Evolutionary conservation across 1,140 invertebrate species (phyloP), one percentile per base, ranked within the genome.

Genomic region (Drosophila sturtevanti): DNA sequence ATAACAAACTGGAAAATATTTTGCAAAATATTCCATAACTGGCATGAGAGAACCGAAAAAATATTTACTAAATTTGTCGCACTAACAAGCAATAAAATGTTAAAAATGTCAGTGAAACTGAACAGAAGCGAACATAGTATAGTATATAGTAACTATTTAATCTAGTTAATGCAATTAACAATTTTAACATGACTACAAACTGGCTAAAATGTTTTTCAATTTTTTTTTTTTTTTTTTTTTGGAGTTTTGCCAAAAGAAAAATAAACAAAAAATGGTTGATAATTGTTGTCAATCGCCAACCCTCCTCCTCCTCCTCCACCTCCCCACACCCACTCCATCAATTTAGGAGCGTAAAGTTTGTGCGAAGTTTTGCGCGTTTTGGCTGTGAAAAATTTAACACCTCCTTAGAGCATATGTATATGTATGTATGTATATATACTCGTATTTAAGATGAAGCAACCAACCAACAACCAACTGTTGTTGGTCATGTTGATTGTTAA

Each of bases 71-170:
- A 90, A 90, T 86, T 90, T 90, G 86, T 86, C 87, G 81, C 87
- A 79, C 81, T 90, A 90, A 90, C 86, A 90, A 90, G 86, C 86
- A 90, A 90, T 90, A 90, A 90, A 90, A 90, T 90, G 87, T 90
- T 86, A 86, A 86, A 90, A 90, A 90, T 90, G 79, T 77, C 75
- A 74, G n/a, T 48, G 41, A 48, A 11, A 48, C 41, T 48, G 41
- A 48, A 48, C 41, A 48, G 41, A 73, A 74, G 68, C 65, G 56
- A 67, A 66, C 66, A 9, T 69, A 58, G 75, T 6, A 31, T 4
- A 31, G 27, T 6, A 0, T 31, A 31, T 31, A 64, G 61, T 78
- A 86, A 79, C 82, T 86, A 89, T 87, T 87, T 87, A 87, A 89
- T 87, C 84, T 90, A 90, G 73, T 90, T 90, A 90, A 90, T 90